Conservation (phyloP, 2,113 vertebrate genomes). For the Aspidoscelis tigris region DNA sequence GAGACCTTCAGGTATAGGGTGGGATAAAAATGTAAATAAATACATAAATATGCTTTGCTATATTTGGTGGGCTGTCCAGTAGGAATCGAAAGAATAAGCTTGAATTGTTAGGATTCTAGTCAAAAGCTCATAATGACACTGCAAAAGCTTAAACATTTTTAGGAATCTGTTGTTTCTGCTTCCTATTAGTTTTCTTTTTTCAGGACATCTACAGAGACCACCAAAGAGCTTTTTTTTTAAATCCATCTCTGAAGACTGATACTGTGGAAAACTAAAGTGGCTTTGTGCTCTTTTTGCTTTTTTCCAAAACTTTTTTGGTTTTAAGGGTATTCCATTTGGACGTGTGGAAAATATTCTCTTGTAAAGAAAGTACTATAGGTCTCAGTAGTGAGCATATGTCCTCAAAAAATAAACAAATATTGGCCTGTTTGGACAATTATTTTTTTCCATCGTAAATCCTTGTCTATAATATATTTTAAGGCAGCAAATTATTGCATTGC, state of each 20-base stretch:
- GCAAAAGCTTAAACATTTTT: conserved; percentile 25
- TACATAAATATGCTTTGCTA: not conserved
- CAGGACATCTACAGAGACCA: conserved; percentile 11
- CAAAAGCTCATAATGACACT: not conserved
- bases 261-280: conserved; percentile 27
- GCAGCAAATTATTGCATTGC: not conserved
- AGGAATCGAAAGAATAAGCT: conserved; percentile 23
- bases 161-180: conserved; percentile 25
- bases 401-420: not conserved
- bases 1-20: no score
- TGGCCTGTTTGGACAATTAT: not conserved
- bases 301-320: no score
- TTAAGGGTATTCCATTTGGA: not conserved
- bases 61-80: not conserved
- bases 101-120: not conserved
- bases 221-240: not conserved
- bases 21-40: no score
- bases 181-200: conserved; percentile 37
- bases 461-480: not conserved
- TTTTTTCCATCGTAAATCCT: not conserved
- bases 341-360: not conserved
- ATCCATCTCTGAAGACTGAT: not conserved
- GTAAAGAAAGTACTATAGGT: not conserved
- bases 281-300: conserved; percentile 15
- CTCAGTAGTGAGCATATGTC: not conserved